Evolutionary conservation across 2,797 vertebrate species (phyloP).

Genomic region (Cyclopterus lumpus): DNA sequence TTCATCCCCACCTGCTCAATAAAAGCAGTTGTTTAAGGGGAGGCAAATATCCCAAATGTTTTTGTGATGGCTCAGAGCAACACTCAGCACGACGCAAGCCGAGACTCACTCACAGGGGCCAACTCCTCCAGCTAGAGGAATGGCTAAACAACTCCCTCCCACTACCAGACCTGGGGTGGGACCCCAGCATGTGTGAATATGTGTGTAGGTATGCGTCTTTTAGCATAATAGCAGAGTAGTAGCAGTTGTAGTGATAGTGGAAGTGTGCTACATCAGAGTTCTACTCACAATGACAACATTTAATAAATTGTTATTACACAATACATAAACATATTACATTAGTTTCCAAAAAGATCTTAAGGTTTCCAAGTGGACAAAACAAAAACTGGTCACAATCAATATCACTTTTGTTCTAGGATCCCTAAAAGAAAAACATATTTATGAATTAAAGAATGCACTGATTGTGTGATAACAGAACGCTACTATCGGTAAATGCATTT

Average conservation of each 20-base stretch:
- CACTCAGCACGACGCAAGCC: conserved; percentile 65
- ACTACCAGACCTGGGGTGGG: conserved; percentile 54
- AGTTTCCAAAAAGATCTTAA: neutral
- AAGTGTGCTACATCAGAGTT: neutral
- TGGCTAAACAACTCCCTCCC: conserved; percentile 78
- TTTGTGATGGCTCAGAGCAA: conserved; percentile 67
- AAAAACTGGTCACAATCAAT: neutral
- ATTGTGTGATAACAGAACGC: neutral
- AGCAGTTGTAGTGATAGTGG: conserved; percentile 7
- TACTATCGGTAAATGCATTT: conserved; percentile 1
- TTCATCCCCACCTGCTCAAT: conserved; percentile 62
- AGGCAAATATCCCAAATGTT: conserved; percentile 69
- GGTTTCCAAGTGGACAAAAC: neutral
- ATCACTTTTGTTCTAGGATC: neutral
- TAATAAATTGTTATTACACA: neutral
- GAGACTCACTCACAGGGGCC: conserved; percentile 59
- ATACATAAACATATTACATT: neutral
- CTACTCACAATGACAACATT: neutral
- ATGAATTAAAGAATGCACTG: neutral
- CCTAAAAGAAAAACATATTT: neutral
- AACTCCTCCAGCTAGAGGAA: conserved; percentile 81
- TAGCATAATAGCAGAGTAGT: conserved; percentile 18
- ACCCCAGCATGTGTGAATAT: conserved; percentile 14
- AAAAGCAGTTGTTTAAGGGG: conserved; percentile 38
- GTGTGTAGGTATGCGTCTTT: conserved; percentile 13